phyloP scores from a whole-genome alignment of 2,888 invertebrate species.

The Cremastinae sp. region DNA sequence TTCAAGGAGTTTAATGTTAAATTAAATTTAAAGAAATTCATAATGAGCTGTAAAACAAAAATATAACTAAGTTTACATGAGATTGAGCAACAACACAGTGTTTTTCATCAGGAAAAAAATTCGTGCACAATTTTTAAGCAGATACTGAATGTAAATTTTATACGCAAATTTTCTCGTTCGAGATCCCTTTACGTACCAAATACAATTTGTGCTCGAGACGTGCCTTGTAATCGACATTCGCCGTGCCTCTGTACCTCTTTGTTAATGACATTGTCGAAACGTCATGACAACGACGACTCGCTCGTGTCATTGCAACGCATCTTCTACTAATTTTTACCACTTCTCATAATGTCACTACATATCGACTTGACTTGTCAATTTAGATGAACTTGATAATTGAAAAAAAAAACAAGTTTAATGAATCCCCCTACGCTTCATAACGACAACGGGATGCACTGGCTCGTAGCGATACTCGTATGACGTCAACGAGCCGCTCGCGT shows the following conservation, averaged over 20 bases:
- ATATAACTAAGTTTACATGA: too few species aligned
- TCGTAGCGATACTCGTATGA: background rate
- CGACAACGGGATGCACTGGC: background rate
- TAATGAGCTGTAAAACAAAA: too few species aligned
- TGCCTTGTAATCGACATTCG: slow-evolving; percentile 82
- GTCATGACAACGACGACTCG: slow-evolving; percentile 69
- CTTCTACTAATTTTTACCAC: slow-evolving; percentile 28
- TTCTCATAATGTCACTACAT: background rate
- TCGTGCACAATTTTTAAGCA: too few species aligned
- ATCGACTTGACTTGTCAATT: too few species aligned
- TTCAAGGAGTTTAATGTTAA: too few species aligned
- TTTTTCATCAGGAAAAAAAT: too few species aligned
- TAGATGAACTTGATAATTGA: too few species aligned
- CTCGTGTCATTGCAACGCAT: slow-evolving; percentile 57
- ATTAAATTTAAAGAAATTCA: too few species aligned
- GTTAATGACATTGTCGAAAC: slow-evolving; percentile 75
- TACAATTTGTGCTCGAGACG: slow-evolving; percentile 84
- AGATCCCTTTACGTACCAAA: slow-evolving; percentile 79
- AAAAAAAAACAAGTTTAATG: background rate
- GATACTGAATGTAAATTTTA: too few species aligned
- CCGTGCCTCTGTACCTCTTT: slow-evolving; percentile 74
- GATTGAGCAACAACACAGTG: too few species aligned
- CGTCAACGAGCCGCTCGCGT: background rate
- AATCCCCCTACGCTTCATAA: background rate
- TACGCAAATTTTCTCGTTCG: too few species aligned